Percentiles rank a stretch among this genome's conserved stretches.
These are phyloP conservation scores for Chloebia gouldiae DNA, from an alignment of 2,113 vertebrate genomes.

Conservation along the genomic window DNA sequence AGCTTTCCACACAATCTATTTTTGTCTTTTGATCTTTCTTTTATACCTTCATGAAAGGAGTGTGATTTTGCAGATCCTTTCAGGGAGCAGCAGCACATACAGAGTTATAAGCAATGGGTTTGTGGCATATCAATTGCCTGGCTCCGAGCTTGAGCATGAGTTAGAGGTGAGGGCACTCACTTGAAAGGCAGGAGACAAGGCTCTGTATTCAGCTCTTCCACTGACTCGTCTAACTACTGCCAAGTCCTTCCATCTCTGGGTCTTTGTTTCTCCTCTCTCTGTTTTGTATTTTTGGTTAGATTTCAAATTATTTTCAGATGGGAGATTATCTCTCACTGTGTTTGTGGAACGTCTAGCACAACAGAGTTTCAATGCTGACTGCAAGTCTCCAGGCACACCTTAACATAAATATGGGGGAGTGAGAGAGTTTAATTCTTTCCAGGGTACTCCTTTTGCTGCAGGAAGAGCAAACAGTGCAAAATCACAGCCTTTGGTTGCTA, in stretches of 20 bases:
- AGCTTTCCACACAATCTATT: not conserved
- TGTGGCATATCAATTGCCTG: not conserved
- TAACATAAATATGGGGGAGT: slow-evolving; percentile 28
- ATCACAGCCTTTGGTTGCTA: not conserved
- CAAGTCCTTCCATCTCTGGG: not conserved
- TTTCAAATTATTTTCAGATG: slow-evolving; percentile 51
- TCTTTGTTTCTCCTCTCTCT: slow-evolving; percentile 11
- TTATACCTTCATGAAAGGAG: not conserved
- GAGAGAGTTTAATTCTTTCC: slow-evolving; percentile 24
- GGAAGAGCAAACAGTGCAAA: not conserved
- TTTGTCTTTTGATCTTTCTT: slow-evolving; percentile 10
- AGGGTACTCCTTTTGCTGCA: not conserved
- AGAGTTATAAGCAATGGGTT: not conserved
- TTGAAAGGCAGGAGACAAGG: not conserved
- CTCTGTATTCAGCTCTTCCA: not conserved
- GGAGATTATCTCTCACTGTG: slow-evolving; percentile 22
- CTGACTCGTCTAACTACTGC: not conserved
- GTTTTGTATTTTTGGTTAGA: slow-evolving; percentile 27
- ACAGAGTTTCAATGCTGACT: not conserved
- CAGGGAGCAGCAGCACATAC: not conserved
- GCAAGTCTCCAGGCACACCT: not conserved
- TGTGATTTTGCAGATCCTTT: not conserved
- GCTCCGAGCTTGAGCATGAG: not conserved
- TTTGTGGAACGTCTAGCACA: slow-evolving; percentile 45
- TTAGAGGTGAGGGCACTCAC: not conserved